Evolutionary conservation across 2,113 vertebrate species (phyloP).

Genomic region (Jacana jacana): DNA sequence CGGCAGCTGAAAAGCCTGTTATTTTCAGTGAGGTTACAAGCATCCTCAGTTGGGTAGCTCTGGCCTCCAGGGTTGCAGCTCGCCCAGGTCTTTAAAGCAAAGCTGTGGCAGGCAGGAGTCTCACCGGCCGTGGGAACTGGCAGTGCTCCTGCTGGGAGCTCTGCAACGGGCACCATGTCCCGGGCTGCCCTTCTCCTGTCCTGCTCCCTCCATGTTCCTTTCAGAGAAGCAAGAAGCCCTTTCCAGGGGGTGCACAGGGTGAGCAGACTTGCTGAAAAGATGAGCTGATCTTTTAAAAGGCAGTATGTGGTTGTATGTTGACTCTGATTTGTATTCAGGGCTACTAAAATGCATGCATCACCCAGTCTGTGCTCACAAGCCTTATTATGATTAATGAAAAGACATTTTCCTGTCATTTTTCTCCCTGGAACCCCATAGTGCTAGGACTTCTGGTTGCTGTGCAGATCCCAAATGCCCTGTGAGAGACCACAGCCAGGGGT

Average conservation of each 20-base stretch:
- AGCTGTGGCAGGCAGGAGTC: not conserved
- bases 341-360: not conserved
- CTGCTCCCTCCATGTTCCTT: not conserved
- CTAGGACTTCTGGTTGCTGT: not conserved
- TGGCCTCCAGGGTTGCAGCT: not conserved
- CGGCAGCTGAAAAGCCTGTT: constrained; percentile 1
- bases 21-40: not conserved
- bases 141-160: not conserved
- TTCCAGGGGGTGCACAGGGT: not conserved
- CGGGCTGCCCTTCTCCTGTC: not conserved
- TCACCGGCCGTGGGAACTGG: not conserved
- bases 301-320: not conserved
- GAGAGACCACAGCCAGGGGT: not conserved
- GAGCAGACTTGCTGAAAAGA: not conserved
- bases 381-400: not conserved
- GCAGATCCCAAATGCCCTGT: not conserved
- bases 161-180: constrained; percentile 1
- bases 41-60: not conserved
- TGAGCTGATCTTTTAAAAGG: not conserved
- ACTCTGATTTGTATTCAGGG: not conserved
- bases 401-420: not conserved
- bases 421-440: not conserved
- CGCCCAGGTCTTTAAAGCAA: not conserved
- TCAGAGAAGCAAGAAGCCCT: not conserved
- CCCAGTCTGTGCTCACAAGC: not conserved